Evolutionary conservation across 2,888 invertebrate genomes (phyloP).

Genomic region (Drosophila quasianomalipes): DNA sequence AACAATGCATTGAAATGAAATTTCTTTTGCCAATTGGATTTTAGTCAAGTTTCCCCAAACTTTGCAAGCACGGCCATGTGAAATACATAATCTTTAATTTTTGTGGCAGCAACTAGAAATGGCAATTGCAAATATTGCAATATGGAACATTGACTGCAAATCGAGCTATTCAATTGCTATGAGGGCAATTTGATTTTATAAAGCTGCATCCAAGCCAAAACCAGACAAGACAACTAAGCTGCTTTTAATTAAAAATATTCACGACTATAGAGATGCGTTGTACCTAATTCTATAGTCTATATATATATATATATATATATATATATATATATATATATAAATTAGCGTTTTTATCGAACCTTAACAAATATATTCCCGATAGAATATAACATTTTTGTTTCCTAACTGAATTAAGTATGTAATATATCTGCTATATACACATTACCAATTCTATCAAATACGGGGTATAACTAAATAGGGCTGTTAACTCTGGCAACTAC

Average conservation of each 20-base stretch:
- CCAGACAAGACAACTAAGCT: slow-evolving; percentile 1
- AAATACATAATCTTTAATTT: slow-evolving; percentile 42
- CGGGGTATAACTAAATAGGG: slow-evolving; percentile 10
- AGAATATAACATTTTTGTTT: not conserved
- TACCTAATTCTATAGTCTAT: not conserved
- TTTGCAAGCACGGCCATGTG: slow-evolving; percentile 26
- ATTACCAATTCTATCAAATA: not conserved
- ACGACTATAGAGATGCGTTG: not conserved
- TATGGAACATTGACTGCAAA: slow-evolving; percentile 57
- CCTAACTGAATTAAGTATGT: not conserved
- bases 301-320: not conserved
- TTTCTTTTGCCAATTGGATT: slow-evolving; percentile 57
- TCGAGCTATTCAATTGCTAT: slow-evolving; percentile 71
- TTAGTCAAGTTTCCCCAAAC: slow-evolving; percentile 40
- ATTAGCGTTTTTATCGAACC: not conserved
- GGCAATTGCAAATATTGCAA: slow-evolving; percentile 59
- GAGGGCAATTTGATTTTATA: slow-evolving; percentile 74
- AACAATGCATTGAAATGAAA: slow-evolving; percentile 56
- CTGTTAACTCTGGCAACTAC: slow-evolving; percentile 11
- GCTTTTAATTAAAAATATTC: not conserved
- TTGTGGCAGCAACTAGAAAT: slow-evolving; percentile 27
- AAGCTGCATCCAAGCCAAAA: slow-evolving; percentile 43
- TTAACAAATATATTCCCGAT: not conserved
- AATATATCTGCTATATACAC: not conserved
- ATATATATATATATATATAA: not conserved